Conservation (phyloP, 2,888 invertebrate genomes). For the Xylota sylvarum region DNA sequence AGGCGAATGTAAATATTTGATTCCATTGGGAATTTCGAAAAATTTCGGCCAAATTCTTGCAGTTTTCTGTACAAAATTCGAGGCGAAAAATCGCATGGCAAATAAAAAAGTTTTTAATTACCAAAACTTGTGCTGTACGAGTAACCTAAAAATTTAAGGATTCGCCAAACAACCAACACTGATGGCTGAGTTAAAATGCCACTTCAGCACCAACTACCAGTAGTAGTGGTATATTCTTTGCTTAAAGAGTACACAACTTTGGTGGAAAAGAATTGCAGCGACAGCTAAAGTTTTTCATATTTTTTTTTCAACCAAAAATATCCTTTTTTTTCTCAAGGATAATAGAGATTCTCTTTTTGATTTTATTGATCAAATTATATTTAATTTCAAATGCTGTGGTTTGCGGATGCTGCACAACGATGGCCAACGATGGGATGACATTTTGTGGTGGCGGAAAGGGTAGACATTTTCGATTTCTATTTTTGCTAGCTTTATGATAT, state of each 20-base stretch:
- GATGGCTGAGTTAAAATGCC: slow-evolving; percentile 31
- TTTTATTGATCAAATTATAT: slow-evolving; percentile 54
- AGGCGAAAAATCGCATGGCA: neutral
- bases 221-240: slow-evolving; percentile 32
- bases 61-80: neutral
- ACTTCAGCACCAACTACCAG: slow-evolving; percentile 43
- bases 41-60: neutral
- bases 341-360: slow-evolving; percentile 20
- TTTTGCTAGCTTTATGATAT: slow-evolving; percentile 8
- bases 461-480: slow-evolving; percentile 14
- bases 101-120: slow-evolving; percentile 57
- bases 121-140: slow-evolving; percentile 42
- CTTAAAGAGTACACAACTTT: neutral
- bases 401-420: slow-evolving; percentile 7
- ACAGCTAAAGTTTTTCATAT: slow-evolving; percentile 1
- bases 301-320: slow-evolving; percentile 19
- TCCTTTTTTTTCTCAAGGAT: slow-evolving; percentile 1
- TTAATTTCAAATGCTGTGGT: slow-evolving; percentile 25
- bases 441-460: neutral
- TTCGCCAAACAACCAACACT: neutral
- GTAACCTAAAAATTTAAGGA: neutral
- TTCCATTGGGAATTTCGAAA: slow-evolving; percentile 19
- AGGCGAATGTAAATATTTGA: slow-evolving; percentile 30
- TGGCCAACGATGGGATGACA: neutral
- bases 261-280: slow-evolving; percentile 10